A percentile compares a stretch with the other conserved stretches of the same genome.
Conservation (phyloP, 2,888 invertebrate genomes). For the Sarcophaga subvicina region DNA sequence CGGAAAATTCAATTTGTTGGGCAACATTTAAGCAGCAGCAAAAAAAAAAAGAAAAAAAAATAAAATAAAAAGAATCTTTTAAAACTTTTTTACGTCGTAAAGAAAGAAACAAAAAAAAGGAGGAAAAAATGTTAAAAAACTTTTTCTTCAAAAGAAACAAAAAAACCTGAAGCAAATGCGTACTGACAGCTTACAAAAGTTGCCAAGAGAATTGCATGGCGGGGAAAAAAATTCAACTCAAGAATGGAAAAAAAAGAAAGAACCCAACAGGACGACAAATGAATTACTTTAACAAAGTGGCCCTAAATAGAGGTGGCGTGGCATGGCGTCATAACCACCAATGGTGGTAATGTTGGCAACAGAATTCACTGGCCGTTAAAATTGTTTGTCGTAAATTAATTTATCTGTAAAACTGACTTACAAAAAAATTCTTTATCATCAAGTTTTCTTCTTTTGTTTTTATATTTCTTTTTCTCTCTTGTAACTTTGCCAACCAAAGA, state of each 20-base stretch:
- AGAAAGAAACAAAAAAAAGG: slow-evolving; percentile 35
- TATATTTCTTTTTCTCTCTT: background rate
- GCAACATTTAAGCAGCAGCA: slow-evolving; percentile 55
- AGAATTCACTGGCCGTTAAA: slow-evolving; percentile 75
- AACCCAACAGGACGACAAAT: slow-evolving; percentile 33
- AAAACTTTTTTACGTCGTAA: slow-evolving; percentile 68
- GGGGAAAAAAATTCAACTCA: background rate
- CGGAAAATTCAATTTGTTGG: slow-evolving; percentile 76
- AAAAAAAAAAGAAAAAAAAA: background rate
- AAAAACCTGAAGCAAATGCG: slow-evolving; percentile 64
- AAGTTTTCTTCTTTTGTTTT: slow-evolving; percentile 7
- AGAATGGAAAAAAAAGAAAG: background rate
- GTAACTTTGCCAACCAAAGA: slow-evolving; percentile 41
- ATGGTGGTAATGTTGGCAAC: slow-evolving; percentile 67
- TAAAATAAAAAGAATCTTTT: slow-evolving; percentile 17
- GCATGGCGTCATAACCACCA: slow-evolving; percentile 67
- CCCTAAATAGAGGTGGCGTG: slow-evolving; percentile 58
- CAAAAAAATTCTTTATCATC: slow-evolving; percentile 58
- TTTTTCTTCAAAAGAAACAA: slow-evolving; percentile 57
- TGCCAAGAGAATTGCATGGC: slow-evolving; percentile 58
- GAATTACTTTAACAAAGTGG: slow-evolving; percentile 63
- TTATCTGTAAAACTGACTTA: slow-evolving; percentile 67
- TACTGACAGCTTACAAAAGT: slow-evolving; percentile 72
- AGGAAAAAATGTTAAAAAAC: slow-evolving; percentile 51
- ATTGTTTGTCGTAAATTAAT: slow-evolving; percentile 77